Percentiles rank a stretch among this genome's conserved stretches.
These are phyloP conservation scores for Notothenia rossii DNA, from an alignment of 2,113 vertebrate genomes.

Conservation along the genomic window DNA sequence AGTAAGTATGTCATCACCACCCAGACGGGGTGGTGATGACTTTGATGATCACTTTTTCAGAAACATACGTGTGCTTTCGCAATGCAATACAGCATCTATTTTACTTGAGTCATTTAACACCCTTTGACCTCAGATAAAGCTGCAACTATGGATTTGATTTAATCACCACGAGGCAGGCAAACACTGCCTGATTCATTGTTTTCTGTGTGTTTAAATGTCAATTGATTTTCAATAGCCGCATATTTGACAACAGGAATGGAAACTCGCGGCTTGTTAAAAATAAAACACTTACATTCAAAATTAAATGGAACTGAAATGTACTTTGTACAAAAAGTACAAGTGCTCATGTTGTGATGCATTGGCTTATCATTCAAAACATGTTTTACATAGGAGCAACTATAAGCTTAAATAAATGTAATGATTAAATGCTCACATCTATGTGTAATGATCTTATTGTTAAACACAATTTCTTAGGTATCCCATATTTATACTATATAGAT, in stretches of 20 bases:
- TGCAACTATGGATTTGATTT: conserved; percentile 5
- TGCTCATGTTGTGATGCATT: neutral
- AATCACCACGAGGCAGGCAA: neutral
- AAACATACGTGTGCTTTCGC: conserved; percentile 15
- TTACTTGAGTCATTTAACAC: conserved; percentile 29
- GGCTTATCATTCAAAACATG: neutral
- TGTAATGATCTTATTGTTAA: neutral
- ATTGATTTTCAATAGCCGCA: neutral
- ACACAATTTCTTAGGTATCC: neutral
- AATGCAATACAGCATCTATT: conserved; percentile 21
- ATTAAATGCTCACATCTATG: neutral
- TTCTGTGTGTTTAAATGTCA: neutral
- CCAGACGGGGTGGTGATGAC: neutral
- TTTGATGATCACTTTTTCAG: neutral
- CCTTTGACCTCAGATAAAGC: conserved; percentile 41
- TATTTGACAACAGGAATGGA: neutral
- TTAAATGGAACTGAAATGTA: neutral
- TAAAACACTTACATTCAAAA: neutral
- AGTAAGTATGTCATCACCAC: conserved; percentile 7
- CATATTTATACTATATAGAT: neutral
- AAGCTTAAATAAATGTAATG: neutral
- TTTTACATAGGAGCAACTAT: neutral
- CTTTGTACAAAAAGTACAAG: neutral
- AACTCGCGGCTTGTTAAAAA: neutral
- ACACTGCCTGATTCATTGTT: conserved; percentile 21